Evolutionary conservation across 2,888 invertebrate genomes (phyloP), one percentile per base, ranked within the genome.

Genomic region (Sceliomorpha sp.): DNA sequence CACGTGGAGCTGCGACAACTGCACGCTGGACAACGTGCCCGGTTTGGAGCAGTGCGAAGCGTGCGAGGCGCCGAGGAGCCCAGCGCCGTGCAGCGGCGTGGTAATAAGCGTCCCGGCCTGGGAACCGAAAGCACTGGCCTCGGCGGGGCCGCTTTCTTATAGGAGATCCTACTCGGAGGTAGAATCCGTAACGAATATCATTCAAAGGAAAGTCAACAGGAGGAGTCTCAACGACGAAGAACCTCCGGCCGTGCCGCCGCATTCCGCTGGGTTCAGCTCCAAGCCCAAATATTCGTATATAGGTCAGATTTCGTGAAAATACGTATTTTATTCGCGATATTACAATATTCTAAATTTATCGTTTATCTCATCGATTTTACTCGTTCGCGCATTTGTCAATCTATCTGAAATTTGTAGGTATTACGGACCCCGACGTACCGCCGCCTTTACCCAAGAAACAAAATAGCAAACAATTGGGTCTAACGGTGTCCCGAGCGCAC

Each of bases 1-100:
- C 10, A 78, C 85, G 45, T 94, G 94, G 94, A 91, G 93, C 8
- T 94, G 94, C 81, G 91, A 91, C 75, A 91, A 93, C 78, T 95
- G 95, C 83, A 95, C 95, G 0, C 88, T 95, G 26, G 91, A 94
- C 74, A 95, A 95, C 88, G 90, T 92, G 47, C 91, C 91, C 0
- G 90, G 91, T 17, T 89, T 91, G 66, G 91, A 91, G 3, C 90
- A 93, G 64, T 95, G 95, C 85, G 93, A 93, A 77, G 93, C 94
- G 0, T 95, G 95, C 79, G 91, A 94, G 76, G 91, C 94, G 0
- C 94, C 94, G 0, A 89, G 92, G 73, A 89, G 89, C 53, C 91
- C 91, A 39, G 89, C 88, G 10, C 88, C 88, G 1, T 82, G 86
- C 20, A 89, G 89, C 56, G 89, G 89, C 4, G 88, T 89, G 13